These are phyloP conservation scores for Anas platyrhynchos DNA, from an alignment of 2,113 vertebrate species.

Conservation along the genomic window DNA sequence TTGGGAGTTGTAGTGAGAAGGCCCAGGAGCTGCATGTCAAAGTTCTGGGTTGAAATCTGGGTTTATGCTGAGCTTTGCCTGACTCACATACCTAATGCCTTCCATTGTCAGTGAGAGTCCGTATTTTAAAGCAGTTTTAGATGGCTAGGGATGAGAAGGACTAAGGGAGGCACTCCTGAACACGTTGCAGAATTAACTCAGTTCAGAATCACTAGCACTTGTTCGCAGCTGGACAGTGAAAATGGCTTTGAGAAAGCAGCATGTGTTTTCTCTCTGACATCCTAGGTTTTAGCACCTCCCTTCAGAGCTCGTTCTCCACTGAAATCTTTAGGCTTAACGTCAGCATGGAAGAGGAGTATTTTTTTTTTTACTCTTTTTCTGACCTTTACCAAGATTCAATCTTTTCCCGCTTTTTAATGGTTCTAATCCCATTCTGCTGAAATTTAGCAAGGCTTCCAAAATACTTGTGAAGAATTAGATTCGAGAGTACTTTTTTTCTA, in stretches of 20 bases:
- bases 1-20: neutral
- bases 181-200: neutral
- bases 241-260: neutral
- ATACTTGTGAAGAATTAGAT: neutral
- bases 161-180: neutral
- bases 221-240: neutral
- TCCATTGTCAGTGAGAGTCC: neutral
- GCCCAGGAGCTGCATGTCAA: neutral
- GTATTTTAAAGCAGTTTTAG: neutral
- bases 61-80: neutral
- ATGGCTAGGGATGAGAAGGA: neutral
- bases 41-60: neutral
- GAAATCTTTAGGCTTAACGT: neutral
- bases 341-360: neutral
- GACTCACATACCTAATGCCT: neutral
- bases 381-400: neutral
- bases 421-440: neutral
- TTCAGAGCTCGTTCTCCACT: neutral
- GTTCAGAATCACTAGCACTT: neutral
- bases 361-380: neutral
- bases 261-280: too few species aligned
- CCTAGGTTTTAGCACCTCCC: neutral
- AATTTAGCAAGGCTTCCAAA: neutral
- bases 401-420: neutral
- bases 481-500: neutral